These are phyloP conservation scores for Wasmannia auropunctata DNA, from an alignment of 1,140 invertebrate species.

Conservation along the genomic window DNA sequence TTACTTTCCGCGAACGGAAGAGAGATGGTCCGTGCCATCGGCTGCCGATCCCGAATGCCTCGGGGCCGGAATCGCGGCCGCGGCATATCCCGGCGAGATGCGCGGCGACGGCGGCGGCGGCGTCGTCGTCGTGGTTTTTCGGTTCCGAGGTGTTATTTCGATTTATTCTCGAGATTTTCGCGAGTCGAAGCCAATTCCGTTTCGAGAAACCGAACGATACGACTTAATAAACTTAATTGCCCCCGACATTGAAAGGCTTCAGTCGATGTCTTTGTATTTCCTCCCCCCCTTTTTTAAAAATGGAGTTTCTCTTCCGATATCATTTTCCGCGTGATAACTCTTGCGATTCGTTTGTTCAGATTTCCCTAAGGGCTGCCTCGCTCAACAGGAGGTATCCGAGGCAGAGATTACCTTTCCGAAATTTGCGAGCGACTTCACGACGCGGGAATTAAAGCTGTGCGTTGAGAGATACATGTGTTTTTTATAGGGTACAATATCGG, in stretches of 20 bases:
- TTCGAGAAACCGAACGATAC: slow-evolving; percentile 8
- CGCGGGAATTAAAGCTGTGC: not conserved
- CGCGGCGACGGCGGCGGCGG: not conserved
- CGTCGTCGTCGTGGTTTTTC: not conserved
- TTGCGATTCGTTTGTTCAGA: slow-evolving; percentile 7
- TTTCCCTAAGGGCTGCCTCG: not conserved
- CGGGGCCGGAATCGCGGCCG: not conserved
- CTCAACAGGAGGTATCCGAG: not conserved
- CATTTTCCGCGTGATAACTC: not conserved
- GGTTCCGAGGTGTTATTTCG: not conserved
- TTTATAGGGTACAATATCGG: not conserved
- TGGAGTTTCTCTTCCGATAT: not conserved
- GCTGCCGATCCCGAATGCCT: not conserved
- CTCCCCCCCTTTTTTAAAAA: not conserved
- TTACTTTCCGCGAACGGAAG: not conserved
- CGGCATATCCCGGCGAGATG: not conserved
- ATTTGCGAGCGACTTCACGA: not conserved
- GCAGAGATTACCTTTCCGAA: not conserved
- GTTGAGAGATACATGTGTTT: slow-evolving; percentile 11
- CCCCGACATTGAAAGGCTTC: not conserved
- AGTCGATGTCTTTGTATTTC: not conserved
- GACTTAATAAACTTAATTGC: not conserved
- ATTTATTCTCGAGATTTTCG: slow-evolving; percentile 15
- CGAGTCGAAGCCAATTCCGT: slow-evolving; percentile 17
- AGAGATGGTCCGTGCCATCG: slow-evolving; percentile 18